Evolutionary conservation across 2,797 vertebrate species (phyloP).

Genomic region (Clarias platycephalus): DNA sequence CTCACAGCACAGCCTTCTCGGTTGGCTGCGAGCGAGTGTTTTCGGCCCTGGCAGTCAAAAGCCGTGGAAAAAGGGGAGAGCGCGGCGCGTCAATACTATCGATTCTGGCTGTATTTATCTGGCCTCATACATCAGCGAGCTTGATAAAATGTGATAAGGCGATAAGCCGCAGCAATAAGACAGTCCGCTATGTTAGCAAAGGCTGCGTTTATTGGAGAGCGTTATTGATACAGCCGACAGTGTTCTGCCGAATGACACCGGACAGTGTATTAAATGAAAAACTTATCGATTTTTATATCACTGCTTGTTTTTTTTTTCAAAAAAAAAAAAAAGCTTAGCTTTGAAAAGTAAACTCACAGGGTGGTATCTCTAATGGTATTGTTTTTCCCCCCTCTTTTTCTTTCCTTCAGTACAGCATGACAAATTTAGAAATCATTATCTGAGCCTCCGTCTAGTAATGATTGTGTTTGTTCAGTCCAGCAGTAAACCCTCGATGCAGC

Average conservation of each 20-base stretch:
- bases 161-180: conserved; percentile 76
- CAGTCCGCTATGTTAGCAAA: conserved; percentile 70
- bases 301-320: conserved; percentile 47
- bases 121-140: conserved; percentile 70
- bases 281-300: conserved; percentile 70
- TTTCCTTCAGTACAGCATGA: conserved; percentile 62
- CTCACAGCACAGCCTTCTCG: conserved; percentile 56
- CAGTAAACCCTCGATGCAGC: neutral
- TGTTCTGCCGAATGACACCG: conserved; percentile 72
- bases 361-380: conserved; percentile 6
- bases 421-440: conserved; percentile 23
- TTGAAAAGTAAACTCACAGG: conserved; percentile 27
- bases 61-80: conserved; percentile 68
- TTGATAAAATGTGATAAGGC: conserved; percentile 76
- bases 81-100: conserved; percentile 64
- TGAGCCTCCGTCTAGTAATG: conserved; percentile 3
- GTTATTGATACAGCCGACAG: conserved; percentile 78
- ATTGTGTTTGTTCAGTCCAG: conserved; percentile 22
- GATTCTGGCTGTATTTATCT: conserved; percentile 73
- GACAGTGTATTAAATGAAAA: conserved; percentile 76
- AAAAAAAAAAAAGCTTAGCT: conserved; percentile 18
- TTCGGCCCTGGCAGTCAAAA: conserved; percentile 72
- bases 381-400: conserved; percentile 41
- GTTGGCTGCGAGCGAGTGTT: conserved; percentile 33
- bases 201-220: conserved; percentile 71